Conservation (phyloP, 2,797 vertebrate genomes). For the Lutjanus campechanus region DNA sequence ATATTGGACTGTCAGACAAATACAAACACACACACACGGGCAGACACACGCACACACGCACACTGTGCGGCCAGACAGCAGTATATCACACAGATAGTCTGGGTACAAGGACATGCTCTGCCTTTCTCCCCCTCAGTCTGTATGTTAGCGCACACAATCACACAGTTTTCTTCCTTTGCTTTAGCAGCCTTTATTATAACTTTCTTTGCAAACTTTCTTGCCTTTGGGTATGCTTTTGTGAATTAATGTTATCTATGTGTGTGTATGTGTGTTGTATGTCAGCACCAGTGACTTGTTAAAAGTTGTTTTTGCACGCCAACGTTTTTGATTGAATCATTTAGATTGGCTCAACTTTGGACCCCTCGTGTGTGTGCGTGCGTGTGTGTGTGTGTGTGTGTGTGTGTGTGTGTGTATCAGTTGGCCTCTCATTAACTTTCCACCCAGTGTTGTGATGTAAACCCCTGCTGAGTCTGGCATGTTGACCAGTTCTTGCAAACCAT, state of each 20-base stretch:
- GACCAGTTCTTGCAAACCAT: constrained; percentile 66
- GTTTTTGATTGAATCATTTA: constrained; percentile 70
- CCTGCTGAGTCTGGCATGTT: constrained; percentile 76
- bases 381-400: constrained; percentile 17
- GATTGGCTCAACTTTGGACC: constrained; percentile 59
- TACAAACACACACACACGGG: constrained; percentile 40
- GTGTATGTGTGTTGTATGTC: constrained; percentile 24
- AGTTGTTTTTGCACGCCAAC: constrained; percentile 54
- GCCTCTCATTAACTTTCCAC: constrained; percentile 75
- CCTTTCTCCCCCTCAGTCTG: not conserved
- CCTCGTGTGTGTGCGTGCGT: constrained; percentile 38
- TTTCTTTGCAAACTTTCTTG: constrained; percentile 39
- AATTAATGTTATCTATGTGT: constrained; percentile 15
- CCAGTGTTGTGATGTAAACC: constrained; percentile 75
- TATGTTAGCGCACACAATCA: not conserved
- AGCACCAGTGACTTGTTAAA: constrained; percentile 57
- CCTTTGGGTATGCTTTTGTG: constrained; percentile 26
- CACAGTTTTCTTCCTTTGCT: constrained; percentile 8
- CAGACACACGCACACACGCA: not conserved
- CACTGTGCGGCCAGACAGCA: constrained; percentile 39
- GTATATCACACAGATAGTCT: constrained; percentile 59
- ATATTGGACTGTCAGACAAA: constrained; percentile 53
- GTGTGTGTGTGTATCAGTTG: constrained; percentile 35
- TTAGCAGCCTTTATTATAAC: constrained; percentile 24
- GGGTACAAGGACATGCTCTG: constrained; percentile 51